These are phyloP conservation scores for Malthinus flaveolus DNA, from an alignment of 2,888 invertebrate genomes.

Conservation along the genomic window DNA sequence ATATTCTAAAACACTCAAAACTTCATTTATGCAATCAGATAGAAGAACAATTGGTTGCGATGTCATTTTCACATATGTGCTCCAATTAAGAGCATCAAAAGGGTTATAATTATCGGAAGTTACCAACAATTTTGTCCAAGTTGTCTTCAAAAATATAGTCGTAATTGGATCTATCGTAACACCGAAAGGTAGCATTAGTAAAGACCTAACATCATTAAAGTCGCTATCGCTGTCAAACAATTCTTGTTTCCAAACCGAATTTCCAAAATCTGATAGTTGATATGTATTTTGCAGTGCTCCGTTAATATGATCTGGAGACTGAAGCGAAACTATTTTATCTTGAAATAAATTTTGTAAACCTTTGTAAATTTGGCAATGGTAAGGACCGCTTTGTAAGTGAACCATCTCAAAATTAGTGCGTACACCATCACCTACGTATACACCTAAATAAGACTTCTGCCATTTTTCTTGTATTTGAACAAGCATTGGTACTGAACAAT, in stretches of 20 bases:
- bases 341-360: constrained; percentile 87
- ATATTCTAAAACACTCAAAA: constrained; percentile 67
- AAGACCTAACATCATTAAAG: constrained; percentile 57
- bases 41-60: constrained; percentile 76
- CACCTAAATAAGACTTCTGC: constrained; percentile 80
- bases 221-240: constrained; percentile 60
- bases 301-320: constrained; percentile 64
- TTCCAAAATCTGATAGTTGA: constrained; percentile 54
- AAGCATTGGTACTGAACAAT: constrained; percentile 82
- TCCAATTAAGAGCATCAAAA: constrained; percentile 78
- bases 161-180: constrained; percentile 80
- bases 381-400: constrained; percentile 78
- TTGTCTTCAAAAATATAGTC: constrained; percentile 75
- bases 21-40: constrained; percentile 73
- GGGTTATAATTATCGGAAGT: constrained; percentile 89
- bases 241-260: constrained; percentile 67
- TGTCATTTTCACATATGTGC: constrained; percentile 66
- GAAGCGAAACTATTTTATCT: constrained; percentile 76
- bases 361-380: constrained; percentile 80
- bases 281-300: constrained; percentile 80
- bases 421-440: constrained; percentile 75
- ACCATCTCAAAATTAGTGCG: constrained; percentile 89
- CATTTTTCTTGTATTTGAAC: constrained; percentile 82
- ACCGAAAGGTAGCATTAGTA: constrained; percentile 78
- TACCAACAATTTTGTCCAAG: constrained; percentile 86